Base-by-base conservation (phyloP, 2,888 invertebrate genomes). In the Mylabris sibirica region DNA sequence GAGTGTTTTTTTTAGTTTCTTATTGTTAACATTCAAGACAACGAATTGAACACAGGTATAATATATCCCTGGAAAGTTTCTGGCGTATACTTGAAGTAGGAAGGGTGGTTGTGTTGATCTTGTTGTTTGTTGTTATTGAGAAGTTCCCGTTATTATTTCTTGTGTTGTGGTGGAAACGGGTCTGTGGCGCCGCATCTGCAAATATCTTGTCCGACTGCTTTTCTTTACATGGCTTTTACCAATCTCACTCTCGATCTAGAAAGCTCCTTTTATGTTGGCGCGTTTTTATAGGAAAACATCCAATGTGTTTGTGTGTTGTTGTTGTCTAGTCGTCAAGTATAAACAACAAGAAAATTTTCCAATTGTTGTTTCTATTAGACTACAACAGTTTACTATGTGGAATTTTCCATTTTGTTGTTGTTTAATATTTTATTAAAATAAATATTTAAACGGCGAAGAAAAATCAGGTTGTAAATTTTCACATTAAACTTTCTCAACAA, bases 151-250 rank as follows among this genome's bases (percentile, higher is more conserved):
- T 68, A 68, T 59, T 38, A 11, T 53, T 11, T 17, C 6, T 44
- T 3, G 20, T 53, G 53, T 11, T 5, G n/a, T 44, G 12, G 20
- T 53, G 53, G 53, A 53, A 68, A 65, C 68, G 63, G 65, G 68
- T 68, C 41, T 62, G 63, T 68, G 68, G 68, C 68, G 68, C 68
- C 68, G 68, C 68, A 61, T 65, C 65, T 59, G 62, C 65, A 68
- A 64, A 60, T 61, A 68, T 61, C 57, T 67, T 38, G 26, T 17
- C n/a, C n/a, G 63, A 63, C 41, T 26, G 63, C 26, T 53, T 60
- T 41, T 57, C 68, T 65, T 35, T 68, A 65, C 62, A 68, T 57
- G 68, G 65, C 34, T 57, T 64, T 60, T 53, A 53, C 53, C 64
- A 68, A 67, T 66, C 61, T 60, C 44, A 34, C 30, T 66, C 59